These are phyloP conservation scores for Diadegma fenestrale DNA, from an alignment of 2,888 invertebrate species.

Conservation along the genomic window DNA sequence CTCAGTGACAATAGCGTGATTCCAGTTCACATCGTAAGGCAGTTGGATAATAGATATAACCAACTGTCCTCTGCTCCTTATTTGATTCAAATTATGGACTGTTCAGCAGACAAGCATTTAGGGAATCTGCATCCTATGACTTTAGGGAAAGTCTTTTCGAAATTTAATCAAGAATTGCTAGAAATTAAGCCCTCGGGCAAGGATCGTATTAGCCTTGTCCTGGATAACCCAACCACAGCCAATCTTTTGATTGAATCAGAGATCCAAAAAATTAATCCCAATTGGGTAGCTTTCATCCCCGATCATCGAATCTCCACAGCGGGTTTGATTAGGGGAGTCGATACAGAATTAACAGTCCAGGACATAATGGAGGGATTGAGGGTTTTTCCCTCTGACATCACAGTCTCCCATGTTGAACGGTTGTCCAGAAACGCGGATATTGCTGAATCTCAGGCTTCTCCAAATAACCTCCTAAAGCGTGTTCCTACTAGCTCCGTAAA, in stretches of 20 bases:
- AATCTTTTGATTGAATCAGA: not conserved
- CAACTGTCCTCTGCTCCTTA: not conserved
- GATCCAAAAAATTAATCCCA: not conserved
- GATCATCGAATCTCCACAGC: not conserved
- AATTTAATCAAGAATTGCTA: not conserved
- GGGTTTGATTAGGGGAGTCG: not conserved
- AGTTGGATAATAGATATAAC: not conserved
- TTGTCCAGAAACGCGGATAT: not conserved
- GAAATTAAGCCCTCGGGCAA: not conserved
- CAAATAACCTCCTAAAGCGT: too few species aligned
- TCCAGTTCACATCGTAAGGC: not conserved
- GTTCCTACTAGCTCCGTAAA: not conserved
- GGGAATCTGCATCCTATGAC: not conserved
- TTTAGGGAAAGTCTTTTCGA: not conserved
- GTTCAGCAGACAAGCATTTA: not conserved
- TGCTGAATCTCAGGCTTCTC: too few species aligned
- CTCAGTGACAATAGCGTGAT: not conserved
- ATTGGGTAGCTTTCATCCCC: not conserved
- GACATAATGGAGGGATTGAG: not conserved
- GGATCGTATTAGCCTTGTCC: not conserved
- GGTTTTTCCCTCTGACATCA: not conserved
- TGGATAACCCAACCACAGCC: not conserved
- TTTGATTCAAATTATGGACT: not conserved
- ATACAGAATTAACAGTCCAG: not conserved
- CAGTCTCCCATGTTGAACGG: not conserved